These are phyloP conservation scores for Chamaea fasciata DNA, from an alignment of 2,113 vertebrate genomes.

Conservation along the genomic window DNA sequence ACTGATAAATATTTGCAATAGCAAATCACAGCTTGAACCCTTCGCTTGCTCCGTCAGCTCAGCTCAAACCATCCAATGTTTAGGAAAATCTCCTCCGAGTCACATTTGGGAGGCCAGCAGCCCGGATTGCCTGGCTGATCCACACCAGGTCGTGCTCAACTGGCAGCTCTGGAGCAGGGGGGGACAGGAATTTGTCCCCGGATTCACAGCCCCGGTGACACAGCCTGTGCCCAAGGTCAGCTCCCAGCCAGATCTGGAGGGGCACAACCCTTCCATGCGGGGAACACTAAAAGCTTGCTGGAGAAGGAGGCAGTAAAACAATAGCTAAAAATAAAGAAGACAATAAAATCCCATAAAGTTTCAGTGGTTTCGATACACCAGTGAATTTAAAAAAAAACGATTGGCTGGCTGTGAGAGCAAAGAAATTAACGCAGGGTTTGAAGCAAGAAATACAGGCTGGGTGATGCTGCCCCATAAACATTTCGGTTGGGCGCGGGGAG, in stretches of 20 bases:
- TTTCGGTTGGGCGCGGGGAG: constrained; percentile 18
- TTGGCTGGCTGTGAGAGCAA: not conserved
- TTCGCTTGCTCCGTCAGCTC: not conserved
- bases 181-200: not conserved
- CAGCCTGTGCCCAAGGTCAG: not conserved
- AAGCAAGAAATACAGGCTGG: constrained; percentile 62
- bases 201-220: not conserved
- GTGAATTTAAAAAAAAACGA: constrained; percentile 40
- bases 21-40: not conserved
- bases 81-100: not conserved
- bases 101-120: not conserved
- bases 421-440: constrained; percentile 63
- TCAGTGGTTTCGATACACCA: not conserved
- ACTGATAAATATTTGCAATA: not conserved
- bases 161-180: not conserved
- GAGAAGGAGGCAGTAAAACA: not conserved
- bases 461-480: constrained; percentile 62
- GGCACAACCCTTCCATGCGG: not conserved
- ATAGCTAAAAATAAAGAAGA: not conserved
- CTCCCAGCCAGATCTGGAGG: not conserved
- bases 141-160: fast-evolving
- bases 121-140: not conserved
- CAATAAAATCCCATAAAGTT: not conserved
- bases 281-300: not conserved
- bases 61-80: not conserved